Base-by-base conservation (phyloP, 2,888 invertebrate species). In the Lasiommata megera region DNA sequence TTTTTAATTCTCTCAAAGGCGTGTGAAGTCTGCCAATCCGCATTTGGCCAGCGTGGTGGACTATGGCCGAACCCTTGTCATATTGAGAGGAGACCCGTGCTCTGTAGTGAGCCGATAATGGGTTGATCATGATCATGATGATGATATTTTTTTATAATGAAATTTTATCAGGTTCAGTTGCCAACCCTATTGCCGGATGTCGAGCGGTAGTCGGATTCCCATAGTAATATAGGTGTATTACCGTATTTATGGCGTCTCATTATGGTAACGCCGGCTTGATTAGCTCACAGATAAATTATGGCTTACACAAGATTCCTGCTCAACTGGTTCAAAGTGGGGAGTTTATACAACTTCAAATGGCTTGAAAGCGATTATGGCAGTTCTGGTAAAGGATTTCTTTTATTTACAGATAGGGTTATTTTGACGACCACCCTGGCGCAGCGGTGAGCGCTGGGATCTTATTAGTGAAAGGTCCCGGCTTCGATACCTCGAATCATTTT, bases 231-330 rank as follows among this genome's bases (percentile, higher is more conserved):
- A 29, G 31, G 46, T 31, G 40, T 51, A 51, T 51, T 29, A 51
- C 51, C 29, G 51, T 51, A 51, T 51, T 51, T 51, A 51, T 51
- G 16, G 46, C 9, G 36, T 40, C 58, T 63, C 58, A 64, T 63
- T 67, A 62, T 54, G 55, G 60, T 59, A 62, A 53, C 50, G 28
- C 38, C 29, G 54, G 43, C 56, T 62, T 61, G 59, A 62, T 61
- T 61, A 60, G 60, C 54, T 62, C 58, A 17, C 56, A 60, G 61
- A 61, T 59, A 63, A 58, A 57, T 57, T 59, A 61, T 46, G 43
- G 43, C 54, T 23, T 37, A 40, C 40, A 31, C 28, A 51, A 37
- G 37, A 47, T 52, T 55, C 55, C 36, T 14, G 52, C 16, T 28
- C 51, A 37, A 60, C 55, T 52, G 59, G 52, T 60, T 56, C 46